These are phyloP conservation scores for Drosophila erecta DNA, from an alignment of 1,140 invertebrate species.

Conservation along the genomic window DNA sequence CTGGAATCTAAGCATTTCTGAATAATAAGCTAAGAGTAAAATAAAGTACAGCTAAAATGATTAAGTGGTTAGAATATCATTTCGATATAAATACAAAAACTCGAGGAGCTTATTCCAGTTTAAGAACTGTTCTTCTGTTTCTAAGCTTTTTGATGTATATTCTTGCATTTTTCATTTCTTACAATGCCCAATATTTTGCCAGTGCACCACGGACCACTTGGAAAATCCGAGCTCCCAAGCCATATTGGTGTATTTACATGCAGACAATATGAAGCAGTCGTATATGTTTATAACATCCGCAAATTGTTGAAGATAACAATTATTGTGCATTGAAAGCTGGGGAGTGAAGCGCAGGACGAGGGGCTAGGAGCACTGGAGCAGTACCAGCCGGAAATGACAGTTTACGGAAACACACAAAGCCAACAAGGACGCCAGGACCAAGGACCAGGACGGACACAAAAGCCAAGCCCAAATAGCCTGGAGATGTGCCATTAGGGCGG, in stretches of 20 bases:
- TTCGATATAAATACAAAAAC: no score
- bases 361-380: constrained; percentile 15
- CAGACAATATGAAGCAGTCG: constrained; percentile 79
- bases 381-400: constrained; percentile 72
- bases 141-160: no score
- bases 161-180: background rate
- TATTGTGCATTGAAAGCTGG: constrained; percentile 77
- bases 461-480: constrained; percentile 74
- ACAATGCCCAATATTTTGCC: background rate
- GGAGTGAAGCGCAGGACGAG: background rate
- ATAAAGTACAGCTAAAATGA: no score
- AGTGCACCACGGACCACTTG: constrained; percentile 5
- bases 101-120: no score
- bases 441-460: constrained; percentile 42
- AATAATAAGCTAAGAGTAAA: no score
- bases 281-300: constrained; percentile 83
- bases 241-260: constrained; percentile 77
- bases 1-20: no score
- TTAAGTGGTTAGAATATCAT: no score
- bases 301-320: constrained; percentile 83
- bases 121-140: no score
- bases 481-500: constrained; percentile 73
- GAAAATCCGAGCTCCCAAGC: constrained; percentile 34
- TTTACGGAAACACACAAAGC: constrained; percentile 74
- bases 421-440: constrained; percentile 33